These are phyloP conservation scores for Plumapathes pennacea DNA, from an alignment of 92 coral and sea anemone genomes.

Conservation along the genomic window DNA sequence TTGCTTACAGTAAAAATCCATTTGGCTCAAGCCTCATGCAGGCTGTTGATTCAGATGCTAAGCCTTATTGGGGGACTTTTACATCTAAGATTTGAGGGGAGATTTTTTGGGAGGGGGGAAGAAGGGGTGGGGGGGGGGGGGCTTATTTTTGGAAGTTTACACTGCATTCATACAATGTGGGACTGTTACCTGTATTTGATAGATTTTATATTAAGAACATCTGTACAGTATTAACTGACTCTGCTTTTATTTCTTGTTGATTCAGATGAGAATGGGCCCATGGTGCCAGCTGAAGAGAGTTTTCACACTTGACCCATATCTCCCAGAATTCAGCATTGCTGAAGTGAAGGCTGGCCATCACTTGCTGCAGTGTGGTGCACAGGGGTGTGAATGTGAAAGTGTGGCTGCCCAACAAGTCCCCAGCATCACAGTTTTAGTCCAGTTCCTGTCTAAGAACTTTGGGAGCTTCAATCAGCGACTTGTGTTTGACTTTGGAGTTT, in stretches of 20 bases:
- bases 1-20: too few relatives aligned
- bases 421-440: constrained; percentile 47
- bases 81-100: too few relatives aligned
- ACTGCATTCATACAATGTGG: too few relatives aligned
- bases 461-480: constrained; percentile 83
- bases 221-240: too few relatives aligned
- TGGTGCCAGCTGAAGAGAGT: constrained; percentile 67
- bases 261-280: constrained; percentile 62
- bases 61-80: too few relatives aligned
- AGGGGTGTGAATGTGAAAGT: constrained; percentile 48
- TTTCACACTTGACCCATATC: constrained; percentile 74
- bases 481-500: constrained; percentile 82
- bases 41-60: too few relatives aligned
- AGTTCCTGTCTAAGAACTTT: constrained; percentile 67
- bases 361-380: constrained; percentile 18
- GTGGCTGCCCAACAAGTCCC: constrained; percentile 19
- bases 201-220: too few relatives aligned
- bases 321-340: constrained; percentile 72
- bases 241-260: background rate
- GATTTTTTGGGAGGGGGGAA: too few relatives aligned
- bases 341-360: constrained; percentile 37
- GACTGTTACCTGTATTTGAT: too few relatives aligned
- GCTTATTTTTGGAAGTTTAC: too few relatives aligned
- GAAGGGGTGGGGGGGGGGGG: too few relatives aligned
- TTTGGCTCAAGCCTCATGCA: too few relatives aligned